Evolutionary conservation across 2,888 invertebrate species (phyloP).

Genomic region (Nomada ruficornis): DNA sequence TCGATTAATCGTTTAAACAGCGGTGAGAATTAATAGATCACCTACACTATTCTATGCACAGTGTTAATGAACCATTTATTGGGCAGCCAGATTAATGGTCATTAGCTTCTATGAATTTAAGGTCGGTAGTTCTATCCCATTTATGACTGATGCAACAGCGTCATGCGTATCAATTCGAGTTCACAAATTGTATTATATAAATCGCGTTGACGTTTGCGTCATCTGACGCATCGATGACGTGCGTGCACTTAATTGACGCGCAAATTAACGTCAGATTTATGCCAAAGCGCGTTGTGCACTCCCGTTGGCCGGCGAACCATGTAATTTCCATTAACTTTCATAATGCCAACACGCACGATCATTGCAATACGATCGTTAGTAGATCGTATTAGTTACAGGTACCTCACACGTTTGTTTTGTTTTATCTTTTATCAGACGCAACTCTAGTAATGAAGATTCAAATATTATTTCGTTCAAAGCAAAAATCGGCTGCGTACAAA

Average conservation of each 20-base stretch:
- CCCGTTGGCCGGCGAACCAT: background rate
- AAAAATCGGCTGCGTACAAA: too few species aligned
- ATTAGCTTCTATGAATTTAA: constrained; percentile 31
- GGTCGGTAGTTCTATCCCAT: constrained; percentile 31
- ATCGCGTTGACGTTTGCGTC: constrained; percentile 1
- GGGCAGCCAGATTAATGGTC: constrained; percentile 19
- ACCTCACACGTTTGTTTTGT: background rate
- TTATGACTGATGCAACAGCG: constrained; percentile 24
- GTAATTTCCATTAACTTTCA: constrained; percentile 12
- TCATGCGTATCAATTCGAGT: constrained; percentile 14
- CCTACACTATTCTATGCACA: background rate
- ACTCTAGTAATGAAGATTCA: background rate
- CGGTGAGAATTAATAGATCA: background rate
- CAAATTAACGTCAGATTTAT: constrained; percentile 36
- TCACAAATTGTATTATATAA: constrained; percentile 25
- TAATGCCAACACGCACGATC: background rate
- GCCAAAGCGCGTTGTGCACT: constrained; percentile 1
- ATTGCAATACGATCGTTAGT: background rate
- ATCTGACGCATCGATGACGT: constrained; percentile 1
- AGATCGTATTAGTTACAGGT: background rate
- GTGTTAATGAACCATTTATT: constrained; percentile 27
- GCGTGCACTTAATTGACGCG: constrained; percentile 20
- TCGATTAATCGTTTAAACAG: background rate
- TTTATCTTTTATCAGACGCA: background rate
- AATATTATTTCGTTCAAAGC: background rate